Percentiles rank a stretch among this genome's conserved stretches.
Conservation (phyloP, 2,113 vertebrate species). For the Junco hyemalis region DNA sequence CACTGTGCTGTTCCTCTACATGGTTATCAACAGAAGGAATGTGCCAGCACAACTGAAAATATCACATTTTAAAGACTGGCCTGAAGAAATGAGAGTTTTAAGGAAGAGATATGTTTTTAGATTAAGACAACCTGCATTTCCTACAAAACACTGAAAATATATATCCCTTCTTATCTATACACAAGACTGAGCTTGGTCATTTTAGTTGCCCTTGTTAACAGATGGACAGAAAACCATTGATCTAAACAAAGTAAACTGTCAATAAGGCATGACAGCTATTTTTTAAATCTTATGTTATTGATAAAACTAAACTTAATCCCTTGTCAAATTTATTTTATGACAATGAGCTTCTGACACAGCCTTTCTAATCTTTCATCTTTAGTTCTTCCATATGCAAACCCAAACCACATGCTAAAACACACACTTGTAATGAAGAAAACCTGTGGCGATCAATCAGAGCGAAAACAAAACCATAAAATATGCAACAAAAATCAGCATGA, state of each 20-base stretch:
- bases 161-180: neutral
- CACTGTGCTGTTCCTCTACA: neutral
- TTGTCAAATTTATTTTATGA: neutral
- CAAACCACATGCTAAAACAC: neutral
- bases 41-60: neutral
- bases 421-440: neutral
- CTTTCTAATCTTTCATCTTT: neutral
- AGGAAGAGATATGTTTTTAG: neutral
- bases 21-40: neutral
- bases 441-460: neutral
- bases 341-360: neutral
- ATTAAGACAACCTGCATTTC: neutral
- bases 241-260: neutral
- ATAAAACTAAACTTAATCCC: neutral
- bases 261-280: neutral
- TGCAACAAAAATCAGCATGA: neutral
- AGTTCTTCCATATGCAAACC: neutral
- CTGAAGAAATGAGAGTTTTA: neutral
- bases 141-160: neutral
- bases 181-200: neutral
- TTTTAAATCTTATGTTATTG: neutral
- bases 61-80: neutral
- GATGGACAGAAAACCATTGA: neutral
- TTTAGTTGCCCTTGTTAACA: neutral
- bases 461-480: constrained; percentile 20